A percentile compares a stretch with the other conserved stretches of the same genome.
phyloP scores from a whole-genome alignment of 1,140 invertebrate genomes.

The Spodoptera frugiperda region DNA sequence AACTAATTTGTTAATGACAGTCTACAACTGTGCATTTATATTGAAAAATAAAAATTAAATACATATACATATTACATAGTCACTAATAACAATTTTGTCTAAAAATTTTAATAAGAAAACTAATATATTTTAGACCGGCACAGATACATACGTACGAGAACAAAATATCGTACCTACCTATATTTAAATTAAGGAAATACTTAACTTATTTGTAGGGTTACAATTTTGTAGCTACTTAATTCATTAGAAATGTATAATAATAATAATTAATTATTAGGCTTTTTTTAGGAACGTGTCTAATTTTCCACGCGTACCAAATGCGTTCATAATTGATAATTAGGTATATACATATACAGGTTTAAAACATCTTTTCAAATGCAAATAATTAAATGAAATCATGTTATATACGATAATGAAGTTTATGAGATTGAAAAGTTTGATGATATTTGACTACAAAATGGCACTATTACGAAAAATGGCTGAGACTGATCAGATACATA shows the following conservation, averaged over 20 bases:
- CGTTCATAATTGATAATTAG: constrained; percentile 20
- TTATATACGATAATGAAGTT: background rate
- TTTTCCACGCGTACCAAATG: constrained; percentile 21
- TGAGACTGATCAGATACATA: constrained; percentile 19
- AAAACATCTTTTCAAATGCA: constrained; percentile 4
- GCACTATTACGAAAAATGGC: constrained; percentile 47
- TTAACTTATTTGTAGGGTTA: constrained; percentile 31
- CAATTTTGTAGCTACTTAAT: constrained; percentile 36
- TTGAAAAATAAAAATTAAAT: constrained; percentile 23
- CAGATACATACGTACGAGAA: constrained; percentile 10
- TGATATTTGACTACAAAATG: constrained; percentile 35
- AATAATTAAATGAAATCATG: constrained; percentile 4
- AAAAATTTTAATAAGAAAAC: constrained; percentile 27
- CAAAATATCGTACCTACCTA: constrained; percentile 40
- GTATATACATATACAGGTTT: background rate
- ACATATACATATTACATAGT: background rate
- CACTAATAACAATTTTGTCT: constrained; percentile 20
- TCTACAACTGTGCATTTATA: constrained; percentile 51
- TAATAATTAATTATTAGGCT: constrained; percentile 30
- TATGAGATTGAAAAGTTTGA: background rate
- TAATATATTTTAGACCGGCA: constrained; percentile 27
- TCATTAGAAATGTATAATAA: constrained; percentile 13
- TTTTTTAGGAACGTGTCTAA: constrained; percentile 37
- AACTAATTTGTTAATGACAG: constrained; percentile 50
- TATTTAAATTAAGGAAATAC: constrained; percentile 30